A percentile compares a stretch with the other conserved stretches of the same genome.
Evolutionary conservation across 1,140 invertebrate species (phyloP).

Genomic region (Drosophila repleta): DNA sequence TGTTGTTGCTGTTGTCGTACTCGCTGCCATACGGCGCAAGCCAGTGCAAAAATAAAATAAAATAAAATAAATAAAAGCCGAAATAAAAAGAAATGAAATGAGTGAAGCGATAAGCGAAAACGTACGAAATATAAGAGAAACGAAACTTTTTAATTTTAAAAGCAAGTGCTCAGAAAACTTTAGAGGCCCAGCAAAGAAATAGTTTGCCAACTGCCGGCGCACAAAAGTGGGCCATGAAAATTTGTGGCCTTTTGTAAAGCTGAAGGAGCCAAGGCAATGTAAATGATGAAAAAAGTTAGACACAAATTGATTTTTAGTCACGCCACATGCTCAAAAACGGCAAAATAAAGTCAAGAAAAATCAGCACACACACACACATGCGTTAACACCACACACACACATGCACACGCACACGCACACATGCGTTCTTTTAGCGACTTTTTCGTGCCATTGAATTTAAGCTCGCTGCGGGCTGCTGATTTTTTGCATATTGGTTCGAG

Average conservation of each 20-base stretch:
- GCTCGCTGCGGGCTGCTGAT: slow-evolving; percentile 47
- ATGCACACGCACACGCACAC: slow-evolving; percentile 2
- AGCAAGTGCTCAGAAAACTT: slow-evolving; percentile 60
- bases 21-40: slow-evolving; percentile 70
- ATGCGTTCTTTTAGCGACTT: slow-evolving; percentile 38
- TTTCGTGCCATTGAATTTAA: slow-evolving; percentile 56
- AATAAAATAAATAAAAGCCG: slow-evolving; percentile 35
- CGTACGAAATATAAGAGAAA: slow-evolving; percentile 39
- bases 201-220: slow-evolving; percentile 61
- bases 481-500: slow-evolving; percentile 53
- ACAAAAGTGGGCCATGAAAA: slow-evolving; percentile 51
- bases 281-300: slow-evolving; percentile 40
- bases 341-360: slow-evolving; percentile 43
- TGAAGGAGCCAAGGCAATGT: slow-evolving; percentile 1
- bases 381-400: not conserved
- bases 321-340: slow-evolving; percentile 43
- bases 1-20: slow-evolving; percentile 33
- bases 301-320: slow-evolving; percentile 69
- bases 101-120: slow-evolving; percentile 43
- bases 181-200: slow-evolving; percentile 42
- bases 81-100: slow-evolving; percentile 29
- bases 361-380: slow-evolving; percentile 28
- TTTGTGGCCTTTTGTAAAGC: slow-evolving; percentile 29
- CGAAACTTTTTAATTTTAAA: slow-evolving; percentile 62
- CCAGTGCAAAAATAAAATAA: slow-evolving; percentile 39